Evolutionary conservation across 2,797 vertebrate species (phyloP), one percentile per base, ranked within the genome.

Genomic region (Eulemur rubriventer): DNA sequence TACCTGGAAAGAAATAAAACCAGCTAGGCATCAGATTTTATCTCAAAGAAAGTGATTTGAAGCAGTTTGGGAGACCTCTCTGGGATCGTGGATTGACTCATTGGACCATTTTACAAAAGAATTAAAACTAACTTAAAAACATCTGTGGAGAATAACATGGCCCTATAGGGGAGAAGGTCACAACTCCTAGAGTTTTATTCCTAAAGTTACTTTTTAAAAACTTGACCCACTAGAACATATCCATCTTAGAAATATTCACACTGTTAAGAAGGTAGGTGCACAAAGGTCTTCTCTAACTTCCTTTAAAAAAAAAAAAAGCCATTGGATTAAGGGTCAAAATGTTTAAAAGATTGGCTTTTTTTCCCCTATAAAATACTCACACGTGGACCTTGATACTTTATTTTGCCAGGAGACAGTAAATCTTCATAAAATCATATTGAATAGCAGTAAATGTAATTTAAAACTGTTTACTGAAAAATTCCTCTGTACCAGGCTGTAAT

Each of bases 391-490:
- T 83, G 52, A 33, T 14, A 35, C 63, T 92, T 79, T 91, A 48
- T 59, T 94, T 95, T 96, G 9, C 78, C 8, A 35, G 55, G 24
- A 87, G 28, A 95, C 73, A 80, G 82, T 86, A 93, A 79, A 81
- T 89, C 70, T 52, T 10, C 16, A 65, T 38, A 69, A 91, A 97
- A 67, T 70, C 61, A 79, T 83, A 75, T 33, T 22, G 35, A 63
- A 67, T 12, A 55, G 35, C 43, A 91, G 10, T 18, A 61, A 94
- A 87, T 84, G 7, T 59, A 69, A 91, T 91, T 93, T 80, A 55
- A 91, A 94, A 86, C 59, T 76, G 33, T 61, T 94, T 72, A 89
- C n/a, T 93, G 41, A 93, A 41, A 90, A 92, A 65, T 28, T 72
- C 35, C 24, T 89, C 41, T 50, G 6, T 78, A 55, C 22, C 43